Evolutionary conservation across 1,140 invertebrate genomes (phyloP).

Genomic region (Rhagoletis pomonella): DNA sequence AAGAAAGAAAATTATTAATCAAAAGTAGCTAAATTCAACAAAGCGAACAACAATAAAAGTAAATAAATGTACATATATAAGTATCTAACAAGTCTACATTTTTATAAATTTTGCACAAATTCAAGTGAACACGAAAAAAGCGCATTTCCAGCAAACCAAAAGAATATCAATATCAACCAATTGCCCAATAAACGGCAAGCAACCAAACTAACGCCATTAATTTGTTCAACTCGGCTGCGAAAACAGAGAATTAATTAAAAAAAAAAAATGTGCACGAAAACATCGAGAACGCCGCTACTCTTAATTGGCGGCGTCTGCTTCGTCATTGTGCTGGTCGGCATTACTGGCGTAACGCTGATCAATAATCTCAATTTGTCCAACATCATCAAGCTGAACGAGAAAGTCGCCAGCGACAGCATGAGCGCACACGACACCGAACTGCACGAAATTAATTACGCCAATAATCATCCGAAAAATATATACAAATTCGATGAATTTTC

Average conservation of each 20-base stretch:
- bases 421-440: constrained; percentile 63
- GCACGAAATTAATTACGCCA: constrained; percentile 45
- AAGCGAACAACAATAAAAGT: neutral
- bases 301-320: constrained; percentile 69
- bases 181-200: neutral
- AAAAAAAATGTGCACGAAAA: constrained; percentile 69
- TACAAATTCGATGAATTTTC: constrained; percentile 55
- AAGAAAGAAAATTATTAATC: neutral
- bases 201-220: neutral
- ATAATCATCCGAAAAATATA: constrained; percentile 68
- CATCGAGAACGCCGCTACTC: constrained; percentile 67
- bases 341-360: constrained; percentile 70
- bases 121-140: too few species aligned
- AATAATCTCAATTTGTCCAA: constrained; percentile 72
- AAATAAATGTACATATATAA: neutral
- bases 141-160: neutral
- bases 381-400: constrained; percentile 71
- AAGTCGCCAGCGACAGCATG: constrained; percentile 72
- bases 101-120: too few species aligned
- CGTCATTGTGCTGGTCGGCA: constrained; percentile 69
- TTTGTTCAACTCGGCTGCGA: neutral
- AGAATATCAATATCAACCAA: neutral
- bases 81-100: neutral
- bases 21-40: neutral
- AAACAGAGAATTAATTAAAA: neutral